Evolutionary conservation across 2,113 vertebrate species (phyloP).

Genomic region (Prolemur simus): DNA sequence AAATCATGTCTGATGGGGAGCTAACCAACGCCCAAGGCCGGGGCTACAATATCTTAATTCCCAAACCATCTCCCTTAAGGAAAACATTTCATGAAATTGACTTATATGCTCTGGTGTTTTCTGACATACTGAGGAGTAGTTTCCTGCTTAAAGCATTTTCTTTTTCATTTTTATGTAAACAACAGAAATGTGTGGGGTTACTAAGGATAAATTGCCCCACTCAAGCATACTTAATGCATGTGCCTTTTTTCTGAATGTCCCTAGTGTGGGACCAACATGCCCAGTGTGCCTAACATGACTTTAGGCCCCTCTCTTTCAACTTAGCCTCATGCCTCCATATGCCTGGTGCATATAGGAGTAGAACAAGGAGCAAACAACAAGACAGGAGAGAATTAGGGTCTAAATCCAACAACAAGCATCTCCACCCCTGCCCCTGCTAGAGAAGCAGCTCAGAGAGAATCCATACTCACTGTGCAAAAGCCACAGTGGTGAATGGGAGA

Average conservation of each 20-base stretch:
- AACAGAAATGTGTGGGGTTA: constrained; percentile 5
- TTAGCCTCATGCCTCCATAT: neutral
- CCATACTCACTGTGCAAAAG: neutral
- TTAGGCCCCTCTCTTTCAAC: neutral
- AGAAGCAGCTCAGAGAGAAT: neutral
- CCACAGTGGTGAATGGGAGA: neutral
- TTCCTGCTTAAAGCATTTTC: constrained; percentile 50
- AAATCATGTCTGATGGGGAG: constrained; percentile 4
- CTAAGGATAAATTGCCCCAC: neutral
- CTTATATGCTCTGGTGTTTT: constrained; percentile 46
- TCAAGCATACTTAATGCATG: neutral
- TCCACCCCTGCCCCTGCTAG: neutral
- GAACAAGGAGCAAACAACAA: neutral
- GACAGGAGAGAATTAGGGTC: neutral
- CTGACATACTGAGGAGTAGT: constrained; percentile 54
- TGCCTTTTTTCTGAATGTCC: neutral
- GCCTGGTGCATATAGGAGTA: neutral
- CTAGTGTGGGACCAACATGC: neutral
- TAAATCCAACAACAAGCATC: neutral
- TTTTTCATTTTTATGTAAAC: constrained; percentile 27
- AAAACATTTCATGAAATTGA: constrained; percentile 51
- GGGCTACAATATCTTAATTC: constrained; percentile 35
- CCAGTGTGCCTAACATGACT: neutral
- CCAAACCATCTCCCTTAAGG: constrained; percentile 61
- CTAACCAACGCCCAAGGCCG: neutral